These are phyloP conservation scores for Notamacropus eugenii DNA, from an alignment of 2,797 vertebrate species.

Conservation along the genomic window DNA sequence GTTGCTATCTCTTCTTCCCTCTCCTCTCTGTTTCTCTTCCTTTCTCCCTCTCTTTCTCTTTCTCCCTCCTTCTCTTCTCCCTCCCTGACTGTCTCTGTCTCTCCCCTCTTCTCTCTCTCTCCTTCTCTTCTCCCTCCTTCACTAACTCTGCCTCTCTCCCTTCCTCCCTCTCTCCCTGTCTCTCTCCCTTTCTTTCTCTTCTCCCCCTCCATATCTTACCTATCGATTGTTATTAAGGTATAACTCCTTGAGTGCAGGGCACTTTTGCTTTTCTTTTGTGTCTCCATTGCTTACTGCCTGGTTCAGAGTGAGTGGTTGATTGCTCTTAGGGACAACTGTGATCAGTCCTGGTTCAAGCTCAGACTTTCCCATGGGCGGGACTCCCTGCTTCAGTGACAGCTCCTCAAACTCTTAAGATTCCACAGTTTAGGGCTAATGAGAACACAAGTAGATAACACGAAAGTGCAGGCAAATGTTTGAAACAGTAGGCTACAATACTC, in stretches of 20 bases:
- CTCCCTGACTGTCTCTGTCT: too few species aligned
- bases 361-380: background rate
- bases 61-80: too few species aligned
- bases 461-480: background rate
- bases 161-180: too few species aligned
- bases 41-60: too few species aligned
- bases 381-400: background rate
- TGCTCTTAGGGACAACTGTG: background rate
- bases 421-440: background rate
- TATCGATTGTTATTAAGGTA: background rate
- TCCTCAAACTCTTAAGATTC: background rate
- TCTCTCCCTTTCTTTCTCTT: too few species aligned
- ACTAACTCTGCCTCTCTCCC: too few species aligned
- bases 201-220: background rate
- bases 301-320: background rate
- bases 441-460: background rate
- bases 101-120: too few species aligned
- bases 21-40: background rate
- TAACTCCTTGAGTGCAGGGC: background rate
- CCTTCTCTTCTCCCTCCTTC: too few species aligned
- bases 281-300: background rate
- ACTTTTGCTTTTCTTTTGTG: background rate
- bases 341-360: background rate
- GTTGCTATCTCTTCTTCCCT: too few species aligned
- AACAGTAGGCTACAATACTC: background rate